Percentiles rank a stretch among this genome's conserved stretches.
These are phyloP conservation scores for Trichopria drosophilae DNA, from an alignment of 2,888 invertebrate species.

Conservation along the genomic window DNA sequence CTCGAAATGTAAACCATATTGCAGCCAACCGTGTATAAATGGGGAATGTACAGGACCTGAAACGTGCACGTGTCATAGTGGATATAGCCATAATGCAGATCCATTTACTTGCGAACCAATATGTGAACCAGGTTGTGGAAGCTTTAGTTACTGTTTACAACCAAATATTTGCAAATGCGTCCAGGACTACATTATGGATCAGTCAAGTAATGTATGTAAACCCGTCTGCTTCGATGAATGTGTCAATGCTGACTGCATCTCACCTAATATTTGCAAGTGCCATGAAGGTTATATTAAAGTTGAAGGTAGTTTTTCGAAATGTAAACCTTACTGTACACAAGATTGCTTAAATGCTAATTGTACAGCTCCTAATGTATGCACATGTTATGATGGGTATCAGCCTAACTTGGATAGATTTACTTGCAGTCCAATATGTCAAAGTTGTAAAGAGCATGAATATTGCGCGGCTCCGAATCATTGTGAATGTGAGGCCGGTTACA, in stretches of 20 bases:
- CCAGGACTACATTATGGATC: constrained; percentile 19
- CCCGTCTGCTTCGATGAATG: constrained; percentile 51
- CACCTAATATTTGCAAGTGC: constrained; percentile 44
- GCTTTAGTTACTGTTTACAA: constrained; percentile 52
- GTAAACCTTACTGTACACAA: too few species aligned
- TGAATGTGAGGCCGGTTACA: constrained; percentile 56
- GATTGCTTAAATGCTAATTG: constrained; percentile 48
- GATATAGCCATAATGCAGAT: constrained; percentile 35
- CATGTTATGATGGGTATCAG: constrained; percentile 43
- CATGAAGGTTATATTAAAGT: constrained; percentile 40
- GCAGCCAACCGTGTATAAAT: constrained; percentile 36
- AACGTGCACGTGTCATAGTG: constrained; percentile 28
- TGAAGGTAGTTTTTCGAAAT: constrained; percentile 26
- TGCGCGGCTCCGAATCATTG: constrained; percentile 58
- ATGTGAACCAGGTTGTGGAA: constrained; percentile 63
- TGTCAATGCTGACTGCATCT: constrained; percentile 42
- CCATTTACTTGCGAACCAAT: constrained; percentile 60
- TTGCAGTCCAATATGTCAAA: too few species aligned
- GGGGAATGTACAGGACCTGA: constrained; percentile 36
- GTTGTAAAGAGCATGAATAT: constrained; percentile 50
- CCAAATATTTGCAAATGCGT: constrained; percentile 57
- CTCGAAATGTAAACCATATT: constrained; percentile 33
- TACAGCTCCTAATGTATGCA: constrained; percentile 44
- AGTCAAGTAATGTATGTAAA: constrained; percentile 40
- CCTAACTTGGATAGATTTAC: too few species aligned